A percentile compares a stretch with the other conserved stretches of the same genome.
phyloP scores from a whole-genome alignment of 2,888 invertebrate species.

The Miltochrista miniata region DNA sequence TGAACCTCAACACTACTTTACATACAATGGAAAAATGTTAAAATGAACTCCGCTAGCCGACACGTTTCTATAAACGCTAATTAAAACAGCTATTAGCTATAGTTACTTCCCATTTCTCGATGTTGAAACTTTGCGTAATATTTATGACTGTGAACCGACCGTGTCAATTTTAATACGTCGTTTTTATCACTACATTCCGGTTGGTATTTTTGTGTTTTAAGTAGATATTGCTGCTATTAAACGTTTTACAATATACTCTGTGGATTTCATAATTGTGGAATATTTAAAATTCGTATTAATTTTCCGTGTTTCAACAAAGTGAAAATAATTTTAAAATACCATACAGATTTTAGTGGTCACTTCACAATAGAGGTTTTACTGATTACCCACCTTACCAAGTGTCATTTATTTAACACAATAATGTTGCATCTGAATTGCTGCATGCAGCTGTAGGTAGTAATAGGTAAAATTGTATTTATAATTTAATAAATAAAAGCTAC shows the following conservation, averaged over 20 bases:
- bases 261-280: neutral
- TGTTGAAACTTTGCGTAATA: slow-evolving; percentile 53
- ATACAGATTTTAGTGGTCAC: too few relatives aligned
- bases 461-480: too few relatives aligned
- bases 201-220: slow-evolving; percentile 13
- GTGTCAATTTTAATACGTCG: slow-evolving; percentile 35
- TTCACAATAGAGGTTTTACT: too few relatives aligned
- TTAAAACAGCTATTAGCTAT: slow-evolving; percentile 68
- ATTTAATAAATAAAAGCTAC: too few relatives aligned
- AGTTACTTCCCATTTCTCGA: slow-evolving; percentile 62
- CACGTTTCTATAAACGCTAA: slow-evolving; percentile 75
- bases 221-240: slow-evolving; percentile 9
- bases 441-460: too few relatives aligned
- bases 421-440: too few relatives aligned
- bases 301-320: too few relatives aligned
- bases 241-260: neutral
- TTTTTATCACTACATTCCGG: slow-evolving; percentile 21
- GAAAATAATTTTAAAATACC: too few relatives aligned
- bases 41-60: slow-evolving; percentile 61
- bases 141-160: slow-evolving; percentile 55
- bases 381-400: too few relatives aligned
- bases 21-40: slow-evolving; percentile 78
- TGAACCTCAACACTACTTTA: slow-evolving; percentile 70
- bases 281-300: neutral
- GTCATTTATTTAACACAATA: too few relatives aligned